Base-by-base conservation (phyloP, 2,888 invertebrate genomes). In the Caradrina kadenii region DNA sequence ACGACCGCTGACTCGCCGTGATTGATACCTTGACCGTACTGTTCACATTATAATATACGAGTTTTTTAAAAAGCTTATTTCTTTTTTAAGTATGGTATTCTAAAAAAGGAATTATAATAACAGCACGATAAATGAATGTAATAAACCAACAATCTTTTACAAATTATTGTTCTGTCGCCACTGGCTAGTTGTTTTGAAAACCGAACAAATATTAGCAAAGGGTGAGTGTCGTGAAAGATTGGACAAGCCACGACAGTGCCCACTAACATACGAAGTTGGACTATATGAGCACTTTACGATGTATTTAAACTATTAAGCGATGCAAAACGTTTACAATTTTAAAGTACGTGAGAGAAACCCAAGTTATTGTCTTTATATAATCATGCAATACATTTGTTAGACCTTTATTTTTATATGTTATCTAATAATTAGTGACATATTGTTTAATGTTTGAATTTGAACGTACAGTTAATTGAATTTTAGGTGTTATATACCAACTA, bases 11-110 rank as follows among this genome's bases (percentile, higher is more conserved):
- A 31, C 49, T 56, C 17, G 42, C 15, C 2, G 22, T 76, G 75
- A 76, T 79, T 79, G 61, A 79, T 79, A 53, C 22, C n/a, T 26
- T 50, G 31, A 42, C 39, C 42, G 10, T 10, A 31, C 49, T 70
- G 48, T 56, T 50, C 26, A 26, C 22, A 62, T 63, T 70, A 11
- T 35, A 1, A 45, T 63, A 45, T 11, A 26, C 17, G 10, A 8
- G 48, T 70, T 50, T 26, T 26, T 26, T 26, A 3, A 3, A 26
- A 26, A 26, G 26, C 26, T 2, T 26, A 26, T 26, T 26, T 26
- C 26, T 1, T 39, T 39, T 11, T 13, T 48, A 55, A 50, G 5
- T 10, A 35, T 31, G 1, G 17, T 0, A 10, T 48, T 39, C 11
- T 3, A 13, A 39, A 39, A 65, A 52, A 6, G n/a, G 4, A 66